Evolutionary conservation across 2,113 vertebrate genomes (phyloP), one percentile per base, ranked within the genome.

Genomic region (Xiphophorus couchianus): DNA sequence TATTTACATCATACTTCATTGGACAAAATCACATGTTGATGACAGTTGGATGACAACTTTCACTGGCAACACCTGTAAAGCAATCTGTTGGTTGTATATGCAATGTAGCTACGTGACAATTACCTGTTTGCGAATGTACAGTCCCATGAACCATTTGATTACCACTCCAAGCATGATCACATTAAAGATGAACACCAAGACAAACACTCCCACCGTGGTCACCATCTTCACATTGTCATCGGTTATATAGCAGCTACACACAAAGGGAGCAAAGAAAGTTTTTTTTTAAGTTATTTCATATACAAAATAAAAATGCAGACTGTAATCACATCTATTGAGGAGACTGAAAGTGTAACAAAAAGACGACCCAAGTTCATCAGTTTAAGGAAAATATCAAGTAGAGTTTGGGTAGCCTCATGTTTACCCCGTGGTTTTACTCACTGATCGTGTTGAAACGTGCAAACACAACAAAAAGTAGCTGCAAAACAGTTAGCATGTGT

Each of bases 141-240:
- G 14, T 6, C 30, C 33, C 65, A 88, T 0, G 29, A 89, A 22
- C 3, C 63, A 71, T 51, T 28, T 71, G 35, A 82, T 11, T 4
- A 74, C 62, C 70, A 87, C 39, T 15, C 15, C 54, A 3, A 90
- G 67, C 42, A 92, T 78, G 69, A 3, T 35, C 1, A 81, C 0
- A 30, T 90, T 90, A 51, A 86, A 88, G 72, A 73, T 0, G 66
- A 92, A 90, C n/a, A 90, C 60, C 64, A 90, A n/a, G 74, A 27
- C 0, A 19, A 87, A 88, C 31, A 79, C 39, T 30, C 82, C 88
- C 61, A 91, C 0, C 25, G 74, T 74, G 1, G 83, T 87, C 69
- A 77, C 74, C 11, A 17, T 12, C 74, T 91, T 91, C 28, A 89
- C 69, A 0, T 4, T 63, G 25, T 37, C 0, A 6, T 79, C 0